Conservation (phyloP, 1,140 invertebrate species). For the Myzus persicae region DNA sequence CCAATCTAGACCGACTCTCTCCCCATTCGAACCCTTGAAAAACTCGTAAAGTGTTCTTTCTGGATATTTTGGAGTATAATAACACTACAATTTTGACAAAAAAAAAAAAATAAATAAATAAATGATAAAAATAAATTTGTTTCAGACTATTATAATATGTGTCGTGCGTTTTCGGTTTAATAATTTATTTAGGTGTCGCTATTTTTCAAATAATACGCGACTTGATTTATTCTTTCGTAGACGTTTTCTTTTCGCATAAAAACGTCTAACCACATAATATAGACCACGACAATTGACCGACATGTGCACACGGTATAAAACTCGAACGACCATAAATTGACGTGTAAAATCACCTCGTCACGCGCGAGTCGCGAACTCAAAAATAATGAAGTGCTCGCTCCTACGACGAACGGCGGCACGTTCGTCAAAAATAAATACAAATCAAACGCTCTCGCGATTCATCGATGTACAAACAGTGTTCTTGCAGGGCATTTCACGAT, state of each 20-base stretch:
- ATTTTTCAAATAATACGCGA: background rate
- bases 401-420: background rate
- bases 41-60: background rate
- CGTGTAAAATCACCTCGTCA: background rate
- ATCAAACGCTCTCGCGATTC: background rate
- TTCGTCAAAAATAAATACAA: slow-evolving; percentile 16
- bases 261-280: background rate
- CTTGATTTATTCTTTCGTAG: background rate
- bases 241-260: background rate
- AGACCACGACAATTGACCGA: background rate
- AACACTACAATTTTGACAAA: background rate
- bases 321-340: background rate
- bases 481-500: background rate
- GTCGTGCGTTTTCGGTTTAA: background rate
- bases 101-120: background rate
- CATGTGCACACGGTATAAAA: background rate
- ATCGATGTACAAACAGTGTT: background rate
- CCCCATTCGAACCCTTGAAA: background rate
- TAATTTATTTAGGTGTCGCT: background rate
- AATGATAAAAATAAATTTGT: too few species aligned
- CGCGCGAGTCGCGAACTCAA: too few species aligned
- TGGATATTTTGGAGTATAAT: background rate
- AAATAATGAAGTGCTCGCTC: background rate
- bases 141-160: background rate
- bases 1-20: background rate